Base-by-base conservation (phyloP, 37 sponge, comb jelly and placozoan genomes). In the Diacarnus erythraeanus region DNA sequence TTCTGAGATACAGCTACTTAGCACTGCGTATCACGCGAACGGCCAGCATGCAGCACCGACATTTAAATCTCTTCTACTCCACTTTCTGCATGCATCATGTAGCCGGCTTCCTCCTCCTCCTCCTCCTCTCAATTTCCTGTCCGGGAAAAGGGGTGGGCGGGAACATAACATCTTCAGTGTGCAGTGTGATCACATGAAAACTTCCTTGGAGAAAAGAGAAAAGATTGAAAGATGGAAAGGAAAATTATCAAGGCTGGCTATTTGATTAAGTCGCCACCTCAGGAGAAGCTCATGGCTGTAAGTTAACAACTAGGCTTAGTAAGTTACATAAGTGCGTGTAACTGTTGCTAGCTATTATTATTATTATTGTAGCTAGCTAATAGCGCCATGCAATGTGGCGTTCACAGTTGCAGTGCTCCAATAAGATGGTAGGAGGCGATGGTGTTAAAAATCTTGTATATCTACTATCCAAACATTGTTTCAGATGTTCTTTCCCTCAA, bases 41-140 rank as follows among this genome's bases (percentile, higher is more conserved):
- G 31, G 20, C n/a, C 64, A n/a, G 6, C 26, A 20, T 8, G 30
- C n/a, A n/a, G n/a, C n/a, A n/a, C n/a, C n/a, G n/a, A n/a, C n/a
- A n/a, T n/a, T n/a, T n/a, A n/a, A n/a, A n/a, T n/a, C n/a, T n/a
- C n/a, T n/a, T n/a, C n/a, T n/a, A n/a, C n/a, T n/a, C n/a, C n/a
- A n/a, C n/a, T n/a, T n/a, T n/a, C n/a, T n/a, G n/a, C n/a, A n/a
- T 90, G 95, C 25, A 88, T 86, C 75, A 81, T 36, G 33, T 86
- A 71, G 90, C 96, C 89, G 33, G 86, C 86, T 75, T 84, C 84
- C 51, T 81, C 85, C 37, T 92, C 90, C 17, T 78, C 84, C n/a
- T 80, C 82, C 30, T 57, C 68, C 41, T 27, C 78, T 2, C 44
- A 34, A 31, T 18, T 75, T 1, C 34, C 79, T 12, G 25, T 69